Evolutionary conservation across 2,113 vertebrate species (phyloP), one percentile per base, ranked within the genome.

Genomic region (Burhinus bistriatus): DNA sequence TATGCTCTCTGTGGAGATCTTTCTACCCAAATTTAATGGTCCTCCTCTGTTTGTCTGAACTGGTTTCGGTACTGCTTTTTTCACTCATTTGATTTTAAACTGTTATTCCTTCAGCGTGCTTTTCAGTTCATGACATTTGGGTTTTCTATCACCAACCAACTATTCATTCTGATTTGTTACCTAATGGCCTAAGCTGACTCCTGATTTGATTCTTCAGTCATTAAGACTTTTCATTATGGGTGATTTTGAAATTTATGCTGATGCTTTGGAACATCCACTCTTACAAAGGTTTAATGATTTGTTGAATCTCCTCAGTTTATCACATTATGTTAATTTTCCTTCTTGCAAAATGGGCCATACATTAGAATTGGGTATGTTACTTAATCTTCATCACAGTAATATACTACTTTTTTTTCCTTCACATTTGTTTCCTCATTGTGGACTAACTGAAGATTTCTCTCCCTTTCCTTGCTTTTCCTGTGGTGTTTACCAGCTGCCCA

Each of bases 251-350:
- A 94, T 95, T 90, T 77, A 94, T 94, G 52, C 70, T 92, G 72
- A 66, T 86, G 80, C 27, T 83, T 91, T 89, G 66, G 40, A 71
- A 89, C 34, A 71, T 58, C 69, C 75, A 72, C 32, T 85, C 83
- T 72, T 85, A 91, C 27, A 36, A 15, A 95, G 42, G 54, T 91
- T 90, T 97, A 95, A 84, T 61, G 49, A 88, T 95, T 95, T 95
- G 55, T 94, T 95, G 78, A 95, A 91, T 94, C 83, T 70, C 66
- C 87, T 87, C 36, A 87, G 58, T 96, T 94, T 92, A 96, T 90
- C 88, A 84, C 15, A 71, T 93, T 94, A 85, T 78, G 40, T 80
- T 97, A 73, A 86, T 95, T 90, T 88, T 88, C 40, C 21, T 88
- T 88, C 65, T 65, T 87, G 52, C 51, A 95, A 89, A 95, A 83